phyloP scores from a whole-genome alignment of 2,113 vertebrate genomes.

The Irena cyanogastra region DNA sequence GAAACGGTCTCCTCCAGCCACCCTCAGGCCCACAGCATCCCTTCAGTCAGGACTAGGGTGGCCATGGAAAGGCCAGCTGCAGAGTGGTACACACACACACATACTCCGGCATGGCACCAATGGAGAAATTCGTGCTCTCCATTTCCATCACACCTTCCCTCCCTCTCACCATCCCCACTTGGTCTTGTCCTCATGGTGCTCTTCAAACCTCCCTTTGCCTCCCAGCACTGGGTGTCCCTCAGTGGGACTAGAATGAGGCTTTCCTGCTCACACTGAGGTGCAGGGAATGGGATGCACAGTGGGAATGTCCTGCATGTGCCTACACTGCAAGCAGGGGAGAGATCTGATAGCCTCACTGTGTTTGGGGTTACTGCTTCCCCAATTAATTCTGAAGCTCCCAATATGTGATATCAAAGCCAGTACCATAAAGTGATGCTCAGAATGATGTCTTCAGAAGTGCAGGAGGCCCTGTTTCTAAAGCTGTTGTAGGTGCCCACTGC shows the following conservation, averaged over 20 bases:
- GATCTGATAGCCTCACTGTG: not conserved
- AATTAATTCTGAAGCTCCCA: not conserved
- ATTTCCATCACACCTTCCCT: not conserved
- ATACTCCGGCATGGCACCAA: not conserved
- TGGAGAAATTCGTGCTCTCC: not conserved
- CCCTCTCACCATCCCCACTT: not conserved
- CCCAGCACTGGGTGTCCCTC: not conserved
- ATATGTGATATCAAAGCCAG: not conserved
- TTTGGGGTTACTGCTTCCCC: not conserved
- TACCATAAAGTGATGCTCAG: not conserved
- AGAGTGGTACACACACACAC: too few relatives aligned
- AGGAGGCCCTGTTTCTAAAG: not conserved
- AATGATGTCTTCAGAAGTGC: not conserved
- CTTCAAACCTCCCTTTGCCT: not conserved
- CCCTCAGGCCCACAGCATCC: not conserved
- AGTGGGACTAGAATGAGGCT: not conserved
- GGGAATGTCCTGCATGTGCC: not conserved
- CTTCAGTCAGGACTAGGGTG: accelerated
- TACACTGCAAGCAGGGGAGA: not conserved
- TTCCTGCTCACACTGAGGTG: accelerated
- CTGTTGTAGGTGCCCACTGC: not conserved
- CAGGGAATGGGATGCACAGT: not conserved
- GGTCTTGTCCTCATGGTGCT: not conserved
- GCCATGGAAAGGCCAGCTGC: not conserved
- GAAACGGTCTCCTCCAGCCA: conserved; percentile 41